These are phyloP conservation scores for Epizoanthus scotinus DNA, from an alignment of 92 coral and sea anemone species.

Conservation along the genomic window DNA sequence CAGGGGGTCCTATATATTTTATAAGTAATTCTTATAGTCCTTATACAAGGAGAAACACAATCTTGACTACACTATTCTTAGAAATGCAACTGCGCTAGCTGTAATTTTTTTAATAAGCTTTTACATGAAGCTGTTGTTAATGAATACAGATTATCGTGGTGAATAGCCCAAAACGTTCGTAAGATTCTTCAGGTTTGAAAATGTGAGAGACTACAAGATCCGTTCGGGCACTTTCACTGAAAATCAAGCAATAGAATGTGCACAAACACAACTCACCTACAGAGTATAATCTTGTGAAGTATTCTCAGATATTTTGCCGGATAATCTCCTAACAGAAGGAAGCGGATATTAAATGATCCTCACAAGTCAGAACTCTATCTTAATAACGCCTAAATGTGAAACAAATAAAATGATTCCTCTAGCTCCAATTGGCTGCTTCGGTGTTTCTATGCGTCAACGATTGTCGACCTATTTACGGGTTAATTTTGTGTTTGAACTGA, in stretches of 20 bases:
- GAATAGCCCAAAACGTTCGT: too few species aligned
- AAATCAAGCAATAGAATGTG: background rate
- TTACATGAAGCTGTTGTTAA: too few species aligned
- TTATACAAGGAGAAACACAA: too few species aligned
- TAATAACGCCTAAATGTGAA: slow-evolving; percentile 9
- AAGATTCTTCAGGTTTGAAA: too few species aligned
- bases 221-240: background rate
- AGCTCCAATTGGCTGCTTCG: background rate
- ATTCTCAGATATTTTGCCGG: background rate
- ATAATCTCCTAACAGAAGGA: background rate
- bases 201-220: background rate
- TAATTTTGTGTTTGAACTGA: background rate
- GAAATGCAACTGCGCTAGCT: too few species aligned
- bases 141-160: too few species aligned
- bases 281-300: background rate
- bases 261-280: background rate
- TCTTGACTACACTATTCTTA: too few species aligned
- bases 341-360: background rate
- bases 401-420: background rate
- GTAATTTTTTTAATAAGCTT: too few species aligned
- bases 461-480: background rate
- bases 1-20: too few species aligned
- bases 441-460: slow-evolving; percentile 1
- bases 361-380: background rate
- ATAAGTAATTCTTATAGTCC: too few species aligned